Evolutionary conservation across 1,140 invertebrate species (phyloP), one percentile per base, ranked within the genome.

Genomic region (Tetragnatha versicolor): DNA sequence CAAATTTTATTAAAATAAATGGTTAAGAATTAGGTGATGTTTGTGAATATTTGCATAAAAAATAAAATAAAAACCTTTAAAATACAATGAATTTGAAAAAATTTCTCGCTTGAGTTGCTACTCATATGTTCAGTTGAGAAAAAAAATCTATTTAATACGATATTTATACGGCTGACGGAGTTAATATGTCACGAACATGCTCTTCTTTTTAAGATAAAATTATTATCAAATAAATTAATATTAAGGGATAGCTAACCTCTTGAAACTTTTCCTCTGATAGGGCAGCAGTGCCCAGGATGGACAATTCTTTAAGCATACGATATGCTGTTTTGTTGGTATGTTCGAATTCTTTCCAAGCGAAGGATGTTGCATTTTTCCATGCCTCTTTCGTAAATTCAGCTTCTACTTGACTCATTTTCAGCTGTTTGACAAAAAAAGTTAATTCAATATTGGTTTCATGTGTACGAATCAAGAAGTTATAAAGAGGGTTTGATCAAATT

Each of bases 211-310:
- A 53, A 14, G 1, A 9, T 9, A 53, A 53, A 1, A 22, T n/a
- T n/a, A n/a, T n/a, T n/a, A n/a, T n/a, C n/a, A n/a, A n/a, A n/a
- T n/a, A n/a, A n/a, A n/a, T n/a, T n/a, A n/a, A n/a, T n/a, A n/a
- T n/a, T n/a, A n/a, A n/a, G n/a, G 39, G 27, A 51, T 35, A 25
- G 3, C 65, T 65, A n/a, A 51, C 93, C 83, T 93, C 89, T 81
- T 94, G 92, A 0, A 95, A 86, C 81, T 94, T 92, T 83, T 91
- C 88, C 82, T 92, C 89, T 0, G 91, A 87, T 45, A 96, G 85
- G 1, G 91, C 92, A 0, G 92, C 86, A 0, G 88, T 87, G 0
- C 95, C 95, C 0, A 95, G 91, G 51, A 91, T 90, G 12, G 93
- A 92, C 27, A 96, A 88, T 75, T 92, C 89, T 82, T 90, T 89